Percentiles rank a stretch among this genome's conserved stretches.
phyloP scores from a whole-genome alignment of 2,113 vertebrate genomes.

The Oncorhynchus mykiss region DNA sequence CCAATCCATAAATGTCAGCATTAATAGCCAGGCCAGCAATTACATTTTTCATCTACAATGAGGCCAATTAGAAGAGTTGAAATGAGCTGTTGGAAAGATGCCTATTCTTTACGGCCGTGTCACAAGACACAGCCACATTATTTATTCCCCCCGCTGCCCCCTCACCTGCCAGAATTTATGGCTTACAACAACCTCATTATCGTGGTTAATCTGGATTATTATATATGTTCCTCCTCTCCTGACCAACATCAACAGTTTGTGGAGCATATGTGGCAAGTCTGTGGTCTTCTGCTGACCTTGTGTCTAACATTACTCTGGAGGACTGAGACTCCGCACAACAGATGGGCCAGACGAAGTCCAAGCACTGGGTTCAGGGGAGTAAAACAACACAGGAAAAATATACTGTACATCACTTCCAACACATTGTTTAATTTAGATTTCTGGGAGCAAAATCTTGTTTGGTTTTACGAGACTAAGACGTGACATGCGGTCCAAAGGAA shows the following conservation, averaged over 20 bases:
- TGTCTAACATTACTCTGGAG: constrained; percentile 57
- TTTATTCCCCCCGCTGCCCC: constrained; percentile 55
- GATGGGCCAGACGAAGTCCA: constrained; percentile 39
- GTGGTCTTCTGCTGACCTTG: constrained; percentile 50
- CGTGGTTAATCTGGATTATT: constrained; percentile 71
- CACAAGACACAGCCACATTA: constrained; percentile 64
- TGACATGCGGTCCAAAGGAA: constrained; percentile 10
- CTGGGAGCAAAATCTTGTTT: constrained; percentile 29
- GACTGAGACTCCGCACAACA: constrained; percentile 45
- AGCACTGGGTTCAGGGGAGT: constrained; percentile 36
- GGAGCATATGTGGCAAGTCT: constrained; percentile 58
- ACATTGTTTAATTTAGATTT: constrained; percentile 34
- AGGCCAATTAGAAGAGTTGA: constrained; percentile 74
- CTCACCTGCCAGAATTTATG: constrained; percentile 71
- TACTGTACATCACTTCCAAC: constrained; percentile 29
- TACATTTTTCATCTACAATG: constrained; percentile 80
- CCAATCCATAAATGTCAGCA: constrained; percentile 76
- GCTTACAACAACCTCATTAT: constrained; percentile 72
- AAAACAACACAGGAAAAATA: constrained; percentile 21
- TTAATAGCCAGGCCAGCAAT: constrained; percentile 69
- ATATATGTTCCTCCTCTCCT: constrained; percentile 47
- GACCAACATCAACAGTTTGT: constrained; percentile 68
- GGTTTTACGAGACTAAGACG: background rate
- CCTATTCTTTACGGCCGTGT: constrained; percentile 66
- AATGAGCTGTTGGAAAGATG: constrained; percentile 69